Evolutionary conservation across 37 sponge, comb jelly and placozoan species (phyloP), one percentile per base, ranked within the genome.

Genomic region (Amphimedon queenslandica): DNA sequence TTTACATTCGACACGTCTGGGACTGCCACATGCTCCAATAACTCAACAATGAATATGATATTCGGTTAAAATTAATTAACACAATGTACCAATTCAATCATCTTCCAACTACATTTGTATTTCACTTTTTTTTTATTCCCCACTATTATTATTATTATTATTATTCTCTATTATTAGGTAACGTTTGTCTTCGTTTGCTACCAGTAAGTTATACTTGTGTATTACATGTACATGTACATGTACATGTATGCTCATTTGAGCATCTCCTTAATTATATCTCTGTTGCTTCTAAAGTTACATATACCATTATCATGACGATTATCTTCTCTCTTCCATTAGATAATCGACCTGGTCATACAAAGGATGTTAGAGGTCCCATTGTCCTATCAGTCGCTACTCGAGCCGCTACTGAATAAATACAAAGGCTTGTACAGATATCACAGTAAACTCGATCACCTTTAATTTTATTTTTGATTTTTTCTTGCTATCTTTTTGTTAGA

Each of bases 341-440:
- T 60, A 25, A 25, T 93, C 23, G 94, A 93, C 37, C 64, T 94
- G 24, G 53, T 87, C 40, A 40, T 94, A 11, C 92, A 94, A 47
- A 71, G 92, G 1, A 29, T 90, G 47, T 69, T 94, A 67, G 95
- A 94, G 71, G 21, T 81, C 11, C 78, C 85, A 0, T 55, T 42
- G 1, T 21, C 55, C 34, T 80, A 87, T 28, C 63, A 57, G 20
- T 53, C 72, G 25, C 51, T 64, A 25, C 68, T 94, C 23, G 79
- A 78, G 51, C 28, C 36, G 29, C 40, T 90, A 20, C 66, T 94
- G 63, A 82, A 78, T 41, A 63, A 73, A 27, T 69, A 78, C 25
- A 69, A 84, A 27, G 55, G 42, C 24, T 82, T 94, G 67, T 94
- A 90, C 55, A 75, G 75, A 55, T 94, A 83, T 69, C 95, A 94